Conservation (phyloP, 2,113 vertebrate species). For the Solea solea region DNA sequence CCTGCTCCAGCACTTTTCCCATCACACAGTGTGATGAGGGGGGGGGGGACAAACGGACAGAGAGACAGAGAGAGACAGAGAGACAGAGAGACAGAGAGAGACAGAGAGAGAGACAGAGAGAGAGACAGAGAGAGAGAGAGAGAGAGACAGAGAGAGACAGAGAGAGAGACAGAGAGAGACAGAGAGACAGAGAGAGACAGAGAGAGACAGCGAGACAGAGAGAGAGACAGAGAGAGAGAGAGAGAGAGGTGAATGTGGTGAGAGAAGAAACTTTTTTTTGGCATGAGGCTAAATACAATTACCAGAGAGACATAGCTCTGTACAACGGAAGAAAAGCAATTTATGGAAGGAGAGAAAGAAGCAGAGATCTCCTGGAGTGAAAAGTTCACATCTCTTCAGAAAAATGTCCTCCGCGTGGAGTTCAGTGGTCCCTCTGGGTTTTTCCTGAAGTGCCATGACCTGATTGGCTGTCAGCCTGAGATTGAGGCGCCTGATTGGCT, state of each 20-base stretch:
- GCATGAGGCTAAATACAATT: slow-evolving; percentile 71
- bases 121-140: slow-evolving; percentile 29
- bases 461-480: slow-evolving; percentile 76
- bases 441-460: slow-evolving; percentile 64
- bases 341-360: slow-evolving; percentile 60
- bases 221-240: slow-evolving; percentile 13
- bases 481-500: slow-evolving; percentile 75
- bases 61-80: slow-evolving; percentile 12
- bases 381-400: slow-evolving; percentile 76
- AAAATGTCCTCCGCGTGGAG: slow-evolving; percentile 64
- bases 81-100: slow-evolving; percentile 32
- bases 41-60: slow-evolving; percentile 13
- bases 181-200: background rate
- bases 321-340: slow-evolving; percentile 42
- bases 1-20: slow-evolving; percentile 68
- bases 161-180: slow-evolving; percentile 22
- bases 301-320: slow-evolving; percentile 60
- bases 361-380: slow-evolving; percentile 71
- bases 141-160: slow-evolving; percentile 32
- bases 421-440: slow-evolving; percentile 67
- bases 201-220: background rate
- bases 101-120: slow-evolving; percentile 36
- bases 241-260: slow-evolving; percentile 35
- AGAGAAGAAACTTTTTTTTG: slow-evolving; percentile 75
- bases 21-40: slow-evolving; percentile 53